Evolutionary conservation across 2,888 invertebrate species (phyloP).

Genomic region (Trachelus troglodyta): DNA sequence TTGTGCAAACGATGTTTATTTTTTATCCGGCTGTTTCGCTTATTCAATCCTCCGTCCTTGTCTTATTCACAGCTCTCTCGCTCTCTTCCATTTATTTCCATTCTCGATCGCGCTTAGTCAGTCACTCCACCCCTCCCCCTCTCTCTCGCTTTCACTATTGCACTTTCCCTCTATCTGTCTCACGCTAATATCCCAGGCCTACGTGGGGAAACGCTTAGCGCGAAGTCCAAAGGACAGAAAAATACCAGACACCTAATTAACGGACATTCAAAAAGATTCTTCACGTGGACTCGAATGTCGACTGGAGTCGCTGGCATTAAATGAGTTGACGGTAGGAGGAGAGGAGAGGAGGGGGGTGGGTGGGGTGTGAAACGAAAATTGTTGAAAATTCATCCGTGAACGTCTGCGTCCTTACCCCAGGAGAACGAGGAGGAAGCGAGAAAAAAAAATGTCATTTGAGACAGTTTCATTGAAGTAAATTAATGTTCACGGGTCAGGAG

Average conservation of each 20-base stretch:
- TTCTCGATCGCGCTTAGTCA: neutral
- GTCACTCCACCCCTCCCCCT: no score
- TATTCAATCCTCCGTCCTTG: neutral
- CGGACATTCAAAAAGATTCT: neutral
- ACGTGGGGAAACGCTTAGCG: neutral
- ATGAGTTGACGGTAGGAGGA: no score
- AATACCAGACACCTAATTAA: neutral
- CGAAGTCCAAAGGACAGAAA: neutral
- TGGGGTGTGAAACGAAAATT: no score
- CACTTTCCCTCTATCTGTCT: neutral
- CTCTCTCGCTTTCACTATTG: neutral
- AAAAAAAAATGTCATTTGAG: no score
- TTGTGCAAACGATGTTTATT: no score
- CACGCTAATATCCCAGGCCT: neutral
- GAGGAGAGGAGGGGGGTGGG: no score
- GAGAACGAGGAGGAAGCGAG: neutral
- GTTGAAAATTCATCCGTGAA: neutral
- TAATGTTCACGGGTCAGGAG: neutral
- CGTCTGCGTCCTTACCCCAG: neutral
- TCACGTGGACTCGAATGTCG: neutral
- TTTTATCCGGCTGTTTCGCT: neutral
- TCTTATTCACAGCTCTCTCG: neutral
- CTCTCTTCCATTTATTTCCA: neutral
- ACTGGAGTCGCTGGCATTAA: neutral
- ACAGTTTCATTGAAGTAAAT: neutral